A percentile compares a stretch with the other conserved stretches of the same genome.
Conservation (phyloP, 2,888 invertebrate species). For the Craniophora ligustri region DNA sequence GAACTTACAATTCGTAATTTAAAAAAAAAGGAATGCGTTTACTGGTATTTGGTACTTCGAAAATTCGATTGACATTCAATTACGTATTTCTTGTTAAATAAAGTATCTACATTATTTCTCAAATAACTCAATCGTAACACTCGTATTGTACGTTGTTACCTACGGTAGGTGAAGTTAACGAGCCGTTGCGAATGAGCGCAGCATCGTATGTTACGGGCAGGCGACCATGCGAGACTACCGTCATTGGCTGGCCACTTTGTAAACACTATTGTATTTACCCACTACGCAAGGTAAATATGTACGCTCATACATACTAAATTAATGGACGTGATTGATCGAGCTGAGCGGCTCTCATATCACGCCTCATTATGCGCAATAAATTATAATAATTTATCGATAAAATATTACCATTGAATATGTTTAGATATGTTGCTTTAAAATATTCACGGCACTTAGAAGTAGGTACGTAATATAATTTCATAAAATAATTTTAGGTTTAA, state of each 20-base stretch:
- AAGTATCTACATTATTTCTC: constrained; percentile 5
- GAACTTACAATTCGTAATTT: too few species aligned
- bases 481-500: constrained; percentile 14
- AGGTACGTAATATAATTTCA: constrained; percentile 13
- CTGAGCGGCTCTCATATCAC: constrained; percentile 38
- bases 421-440: constrained; percentile 20
- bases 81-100: too few species aligned
- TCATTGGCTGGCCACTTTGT: constrained; percentile 60
- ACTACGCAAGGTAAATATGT: constrained; percentile 12
- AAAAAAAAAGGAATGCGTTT: too few species aligned
- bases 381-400: constrained; percentile 40
- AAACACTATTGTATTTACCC: constrained; percentile 38
- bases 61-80: too few species aligned
- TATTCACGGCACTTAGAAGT: constrained; percentile 3
- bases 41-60: too few species aligned
- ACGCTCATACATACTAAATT: constrained; percentile 39
- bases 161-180: constrained; percentile 33
- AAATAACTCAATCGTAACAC: constrained; percentile 13
- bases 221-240: constrained; percentile 64
- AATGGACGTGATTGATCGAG: constrained; percentile 60
- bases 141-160: constrained; percentile 20
- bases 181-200: constrained; percentile 37
- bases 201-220: constrained; percentile 58
- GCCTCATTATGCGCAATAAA: constrained; percentile 47
- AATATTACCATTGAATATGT: constrained; percentile 37